A percentile compares a stretch with the other conserved stretches of the same genome.
Evolutionary conservation across 1,140 invertebrate genomes (phyloP).

Genomic region (Pectinophora gossypiella): DNA sequence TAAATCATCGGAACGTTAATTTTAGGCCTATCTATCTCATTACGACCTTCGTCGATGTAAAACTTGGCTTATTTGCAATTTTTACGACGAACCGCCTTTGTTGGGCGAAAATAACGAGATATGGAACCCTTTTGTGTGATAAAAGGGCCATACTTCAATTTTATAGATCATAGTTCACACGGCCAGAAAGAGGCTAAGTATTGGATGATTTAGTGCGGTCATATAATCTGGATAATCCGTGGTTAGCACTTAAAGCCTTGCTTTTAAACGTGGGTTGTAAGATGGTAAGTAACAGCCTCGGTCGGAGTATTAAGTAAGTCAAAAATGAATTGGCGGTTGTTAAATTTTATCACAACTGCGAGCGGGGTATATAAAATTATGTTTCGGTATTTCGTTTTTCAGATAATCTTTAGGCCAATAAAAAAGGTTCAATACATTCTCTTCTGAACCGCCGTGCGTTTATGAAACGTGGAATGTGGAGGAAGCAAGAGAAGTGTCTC

Average conservation of each 20-base stretch:
- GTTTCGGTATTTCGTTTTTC: too few relatives aligned
- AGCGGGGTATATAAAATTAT: too few relatives aligned
- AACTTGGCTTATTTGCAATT: conserved; percentile 50
- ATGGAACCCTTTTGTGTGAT: conserved; percentile 53
- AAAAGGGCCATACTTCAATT: conserved; percentile 59
- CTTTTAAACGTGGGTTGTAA: too few relatives aligned
- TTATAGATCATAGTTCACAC: conserved; percentile 67
- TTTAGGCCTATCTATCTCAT: background rate
- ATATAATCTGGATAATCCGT: conserved; percentile 66
- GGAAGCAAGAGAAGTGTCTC: too few relatives aligned
- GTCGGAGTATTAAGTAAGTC: too few relatives aligned
- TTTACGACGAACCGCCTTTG: conserved; percentile 53
- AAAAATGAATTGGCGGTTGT: too few relatives aligned
- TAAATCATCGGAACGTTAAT: background rate
- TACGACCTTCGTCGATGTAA: background rate
- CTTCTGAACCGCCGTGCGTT: too few relatives aligned
- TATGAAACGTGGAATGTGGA: too few relatives aligned
- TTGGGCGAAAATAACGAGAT: conserved; percentile 47
- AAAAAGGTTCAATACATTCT: too few relatives aligned
- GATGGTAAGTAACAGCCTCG: too few relatives aligned
- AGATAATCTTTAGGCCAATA: too few relatives aligned
- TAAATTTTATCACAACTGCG: too few relatives aligned
- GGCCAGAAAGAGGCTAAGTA: conserved; percentile 49
- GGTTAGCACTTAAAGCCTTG: conserved; percentile 50
- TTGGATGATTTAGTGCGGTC: conserved; percentile 62